phyloP scores from a whole-genome alignment of 2,888 invertebrate species.

The Chromoteleia sp. region DNA sequence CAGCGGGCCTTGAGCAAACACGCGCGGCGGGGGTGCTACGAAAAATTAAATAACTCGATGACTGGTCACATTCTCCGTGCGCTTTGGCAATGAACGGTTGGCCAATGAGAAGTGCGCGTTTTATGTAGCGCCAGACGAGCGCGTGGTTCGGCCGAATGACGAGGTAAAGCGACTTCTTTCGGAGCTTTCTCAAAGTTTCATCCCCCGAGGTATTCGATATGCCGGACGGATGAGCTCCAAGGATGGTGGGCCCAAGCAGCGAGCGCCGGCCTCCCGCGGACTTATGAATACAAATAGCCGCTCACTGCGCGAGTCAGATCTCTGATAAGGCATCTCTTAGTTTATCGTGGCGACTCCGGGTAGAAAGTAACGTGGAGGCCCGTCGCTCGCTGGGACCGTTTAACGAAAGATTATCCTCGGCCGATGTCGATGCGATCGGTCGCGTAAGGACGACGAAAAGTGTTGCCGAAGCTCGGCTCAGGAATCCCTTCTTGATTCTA shows the following conservation, averaged over 20 bases:
- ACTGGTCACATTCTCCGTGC: constrained; percentile 86
- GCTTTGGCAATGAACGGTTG: constrained; percentile 47
- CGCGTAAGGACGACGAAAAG: constrained; percentile 67
- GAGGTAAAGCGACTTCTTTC: constrained; percentile 69
- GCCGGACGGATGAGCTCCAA: constrained; percentile 67
- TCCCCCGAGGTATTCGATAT: constrained; percentile 72
- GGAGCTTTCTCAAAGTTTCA: constrained; percentile 73
- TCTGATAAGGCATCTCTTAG: constrained; percentile 79
- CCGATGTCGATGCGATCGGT: constrained; percentile 70
- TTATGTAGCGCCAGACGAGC: constrained; percentile 79
- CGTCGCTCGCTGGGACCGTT: constrained; percentile 62
- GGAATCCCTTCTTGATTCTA: constrained; percentile 59
- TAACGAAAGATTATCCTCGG: constrained; percentile 69
- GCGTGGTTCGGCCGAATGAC: constrained; percentile 69
- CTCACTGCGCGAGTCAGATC: constrained; percentile 84
- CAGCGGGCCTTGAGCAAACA: constrained; percentile 88
- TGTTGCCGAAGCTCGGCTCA: constrained; percentile 30
- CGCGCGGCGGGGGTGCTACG: constrained; percentile 84
- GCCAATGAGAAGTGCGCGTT: constrained; percentile 77
- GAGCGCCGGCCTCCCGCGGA: constrained; percentile 84
- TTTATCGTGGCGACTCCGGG: constrained; percentile 68
- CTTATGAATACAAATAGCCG: constrained; percentile 85
- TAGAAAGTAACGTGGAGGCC: constrained; percentile 63
- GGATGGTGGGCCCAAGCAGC: constrained; percentile 68
- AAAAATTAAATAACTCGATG: constrained; percentile 87